A percentile compares a stretch with the other conserved stretches of the same genome.
phyloP scores from a whole-genome alignment of 2,888 invertebrate genomes.

The Drosophila dives region DNA sequence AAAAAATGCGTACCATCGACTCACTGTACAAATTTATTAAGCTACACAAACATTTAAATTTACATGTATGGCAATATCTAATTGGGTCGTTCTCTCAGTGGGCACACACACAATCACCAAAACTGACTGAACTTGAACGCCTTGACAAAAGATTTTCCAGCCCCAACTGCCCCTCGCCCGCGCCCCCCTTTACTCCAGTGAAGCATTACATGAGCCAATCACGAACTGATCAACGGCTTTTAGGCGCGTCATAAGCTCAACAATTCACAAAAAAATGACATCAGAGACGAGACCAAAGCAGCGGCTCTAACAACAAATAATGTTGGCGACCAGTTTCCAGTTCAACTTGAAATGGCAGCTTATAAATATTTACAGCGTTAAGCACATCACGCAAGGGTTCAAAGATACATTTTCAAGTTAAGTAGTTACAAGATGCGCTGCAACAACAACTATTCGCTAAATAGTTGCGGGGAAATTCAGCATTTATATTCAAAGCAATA shows the following conservation, averaged over 20 bases:
- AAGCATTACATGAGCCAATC: slow-evolving; percentile 29
- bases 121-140: slow-evolving; percentile 57
- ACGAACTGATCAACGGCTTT: slow-evolving; percentile 26
- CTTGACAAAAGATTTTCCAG: slow-evolving; percentile 60
- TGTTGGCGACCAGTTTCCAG: slow-evolving; percentile 45
- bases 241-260: slow-evolving; percentile 67
- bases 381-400: slow-evolving; percentile 27
- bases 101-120: slow-evolving; percentile 16
- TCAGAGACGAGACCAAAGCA: slow-evolving; percentile 21
- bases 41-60: background rate
- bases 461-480: slow-evolving; percentile 21
- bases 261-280: slow-evolving; percentile 46
- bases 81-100: slow-evolving; percentile 56
- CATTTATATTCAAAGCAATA: slow-evolving; percentile 75
- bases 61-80: slow-evolving; percentile 36
- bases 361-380: slow-evolving; percentile 73
- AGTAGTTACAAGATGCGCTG: slow-evolving; percentile 36
- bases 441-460: slow-evolving; percentile 1
- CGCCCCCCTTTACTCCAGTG: background rate
- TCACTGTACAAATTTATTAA: background rate
- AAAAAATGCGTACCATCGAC: background rate
- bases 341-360: slow-evolving; percentile 76
- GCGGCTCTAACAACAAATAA: slow-evolving; percentile 2
- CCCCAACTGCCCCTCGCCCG: background rate
- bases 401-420: slow-evolving; percentile 39